Evolutionary conservation across 2,113 vertebrate genomes (phyloP), one percentile per base, ranked within the genome.

Genomic region (Falcunculus frontatus): DNA sequence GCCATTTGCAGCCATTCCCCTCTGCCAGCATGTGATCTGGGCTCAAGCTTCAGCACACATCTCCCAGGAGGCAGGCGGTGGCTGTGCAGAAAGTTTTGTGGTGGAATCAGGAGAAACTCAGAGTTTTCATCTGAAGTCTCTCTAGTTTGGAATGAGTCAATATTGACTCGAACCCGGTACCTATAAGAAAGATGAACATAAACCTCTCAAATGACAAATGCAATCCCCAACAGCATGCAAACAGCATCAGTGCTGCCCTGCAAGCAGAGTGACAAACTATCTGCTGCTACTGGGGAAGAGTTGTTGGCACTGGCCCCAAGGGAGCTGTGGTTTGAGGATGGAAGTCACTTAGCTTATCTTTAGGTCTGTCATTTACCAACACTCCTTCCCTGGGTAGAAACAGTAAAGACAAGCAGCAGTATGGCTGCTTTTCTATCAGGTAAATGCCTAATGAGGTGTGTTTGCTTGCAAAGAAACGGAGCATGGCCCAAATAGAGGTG

Each of bases 21-120:
- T 6, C 2, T 18, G 32, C 19, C 47, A 13, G 12, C 1, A 1
- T 4, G 21, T 12, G n/a, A 7, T 47, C 26, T 29, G 62, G 20
- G 49, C 53, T 75, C 60, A 47, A 16, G 49, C 16, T 57, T 47
- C 32, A 27, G 25, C 11, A 7, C 0, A 0, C 2, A 2, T 46
- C 69, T 93, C 44, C n/a, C 18, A 37, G 23, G 37, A 64, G 49
- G 46, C 59, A 77, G n/a, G 17, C 1, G 0, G 27, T 32, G 14
- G 39, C 26, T 30, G 8, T 11, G n/a, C 22, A 72, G 52, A 29
- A 41, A 25, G 16, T 25, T 95, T 85, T 53, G 19, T 23, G 32
- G 23, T 67, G 59, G 22, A 32, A 74, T 33, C 68, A 9, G 41
- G 21, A 88, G 50, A 75, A 88, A 70, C 39, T 69, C 0, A 0